A percentile compares a stretch with the other conserved stretches of the same genome.
phyloP scores from a whole-genome alignment of 2,888 invertebrate species.

The Entomobrya proxima region DNA sequence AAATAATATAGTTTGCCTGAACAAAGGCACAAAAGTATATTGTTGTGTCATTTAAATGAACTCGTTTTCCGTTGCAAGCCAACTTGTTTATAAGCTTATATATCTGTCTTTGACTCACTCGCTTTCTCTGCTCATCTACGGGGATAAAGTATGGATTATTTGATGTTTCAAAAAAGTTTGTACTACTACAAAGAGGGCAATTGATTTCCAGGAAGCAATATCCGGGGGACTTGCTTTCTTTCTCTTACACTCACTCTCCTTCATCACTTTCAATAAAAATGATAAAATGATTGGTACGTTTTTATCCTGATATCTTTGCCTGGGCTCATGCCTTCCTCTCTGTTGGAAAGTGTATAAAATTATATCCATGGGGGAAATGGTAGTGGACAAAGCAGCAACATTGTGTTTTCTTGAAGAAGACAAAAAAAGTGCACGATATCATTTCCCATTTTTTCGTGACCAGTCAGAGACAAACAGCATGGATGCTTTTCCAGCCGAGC shows the following conservation, averaged over 20 bases:
- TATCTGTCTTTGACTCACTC: constrained; percentile 40
- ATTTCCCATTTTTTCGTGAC: constrained; percentile 17
- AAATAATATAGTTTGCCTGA: neutral
- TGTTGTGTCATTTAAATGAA: constrained; percentile 29
- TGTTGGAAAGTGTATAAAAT: neutral
- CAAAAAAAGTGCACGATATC: neutral
- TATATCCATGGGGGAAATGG: neutral
- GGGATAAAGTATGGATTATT: constrained; percentile 48
- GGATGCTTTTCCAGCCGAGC: neutral
- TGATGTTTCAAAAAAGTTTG: constrained; percentile 19
- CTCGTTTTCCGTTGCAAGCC: neutral
- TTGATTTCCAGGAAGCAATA: constrained; percentile 38
- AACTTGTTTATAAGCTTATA: neutral
- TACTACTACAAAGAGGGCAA: constrained; percentile 24
- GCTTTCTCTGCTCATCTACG: neutral
- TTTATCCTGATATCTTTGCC: constrained; percentile 33
- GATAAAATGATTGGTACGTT: constrained; percentile 32
- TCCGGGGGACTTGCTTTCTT: constrained; percentile 28
- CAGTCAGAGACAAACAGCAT: constrained; percentile 36
- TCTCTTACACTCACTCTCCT: constrained; percentile 1
- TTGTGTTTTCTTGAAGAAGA: constrained; percentile 6
- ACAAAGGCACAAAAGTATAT: neutral
- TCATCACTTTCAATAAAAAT: constrained; percentile 43
- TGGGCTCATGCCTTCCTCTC: neutral
- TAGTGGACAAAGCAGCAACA: constrained; percentile 1